Conservation (phyloP, 2,797 vertebrate genomes). For the Sebastes steindachneri region DNA sequence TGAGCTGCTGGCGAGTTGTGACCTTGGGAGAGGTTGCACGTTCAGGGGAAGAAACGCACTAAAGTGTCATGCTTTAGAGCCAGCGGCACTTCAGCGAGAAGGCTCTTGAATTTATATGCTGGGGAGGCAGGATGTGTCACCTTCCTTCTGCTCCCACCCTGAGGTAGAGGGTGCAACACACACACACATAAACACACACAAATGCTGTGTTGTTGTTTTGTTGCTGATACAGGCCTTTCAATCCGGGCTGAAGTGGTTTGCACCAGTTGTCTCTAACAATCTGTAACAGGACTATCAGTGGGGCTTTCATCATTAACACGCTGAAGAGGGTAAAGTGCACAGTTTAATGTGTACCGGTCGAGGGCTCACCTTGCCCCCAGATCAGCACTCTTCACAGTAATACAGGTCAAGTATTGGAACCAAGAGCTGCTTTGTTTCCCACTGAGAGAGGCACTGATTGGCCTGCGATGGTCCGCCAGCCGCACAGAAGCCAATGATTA, state of each 20-base stretch:
- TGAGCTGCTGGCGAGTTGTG: constrained; percentile 47
- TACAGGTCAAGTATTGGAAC: constrained; percentile 37
- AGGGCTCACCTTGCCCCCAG: constrained; percentile 27
- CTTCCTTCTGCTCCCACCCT: constrained; percentile 58
- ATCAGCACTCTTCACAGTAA: constrained; percentile 18
- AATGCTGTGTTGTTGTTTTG: constrained; percentile 39
- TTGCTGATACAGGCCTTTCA: constrained; percentile 60
- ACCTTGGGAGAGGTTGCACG: constrained; percentile 66
- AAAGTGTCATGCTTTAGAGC: constrained; percentile 53
- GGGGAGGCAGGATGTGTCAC: constrained; percentile 59
- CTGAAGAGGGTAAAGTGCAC: neutral
- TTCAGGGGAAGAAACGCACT: constrained; percentile 39
- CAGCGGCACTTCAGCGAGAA: constrained; percentile 27
- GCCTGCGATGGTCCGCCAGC: constrained; percentile 33
- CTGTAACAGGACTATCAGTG: constrained; percentile 48
- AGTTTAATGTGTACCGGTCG: constrained; percentile 39
- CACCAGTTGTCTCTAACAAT: constrained; percentile 59
- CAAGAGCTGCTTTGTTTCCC: constrained; percentile 30
- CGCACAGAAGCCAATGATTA: constrained; percentile 64
- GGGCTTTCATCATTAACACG: constrained; percentile 33
- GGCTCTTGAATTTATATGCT: constrained; percentile 71
- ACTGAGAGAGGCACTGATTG: constrained; percentile 48
- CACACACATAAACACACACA: constrained; percentile 3
- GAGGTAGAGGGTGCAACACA: constrained; percentile 46
- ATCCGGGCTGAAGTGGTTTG: constrained; percentile 47